These are phyloP conservation scores for Helostoma temminkii DNA, from an alignment of 2,797 vertebrate genomes.

Conservation along the genomic window DNA sequence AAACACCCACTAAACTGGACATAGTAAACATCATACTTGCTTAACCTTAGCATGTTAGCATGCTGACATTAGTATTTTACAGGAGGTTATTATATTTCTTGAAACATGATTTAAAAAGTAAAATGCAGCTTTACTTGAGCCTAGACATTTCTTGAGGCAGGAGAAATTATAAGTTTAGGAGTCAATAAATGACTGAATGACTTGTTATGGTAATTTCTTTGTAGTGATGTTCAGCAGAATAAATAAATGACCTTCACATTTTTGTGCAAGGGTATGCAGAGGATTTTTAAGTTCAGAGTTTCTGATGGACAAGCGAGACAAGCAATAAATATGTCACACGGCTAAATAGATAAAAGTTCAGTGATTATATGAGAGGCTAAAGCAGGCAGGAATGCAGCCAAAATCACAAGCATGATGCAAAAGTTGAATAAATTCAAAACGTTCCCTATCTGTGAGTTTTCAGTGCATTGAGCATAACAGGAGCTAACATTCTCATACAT, in stretches of 20 bases:
- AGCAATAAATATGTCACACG: conserved; percentile 74
- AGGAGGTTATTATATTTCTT: no score
- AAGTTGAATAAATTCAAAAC: conserved; percentile 61
- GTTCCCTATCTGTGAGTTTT: conserved; percentile 52
- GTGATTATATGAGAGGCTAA: conserved; percentile 62
- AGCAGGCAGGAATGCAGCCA: conserved; percentile 72
- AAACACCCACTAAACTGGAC: no score
- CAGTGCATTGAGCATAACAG: conserved; percentile 61
- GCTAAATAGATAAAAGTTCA: conserved; percentile 66
- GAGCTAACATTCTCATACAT: conserved; percentile 71
- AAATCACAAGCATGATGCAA: conserved; percentile 70
- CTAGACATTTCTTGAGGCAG: neutral
- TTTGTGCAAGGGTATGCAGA: neutral
- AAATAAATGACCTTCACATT: neutral
- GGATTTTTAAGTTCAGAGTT: conserved; percentile 36
- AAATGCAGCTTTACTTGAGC: neutral
- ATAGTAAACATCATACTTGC: no score
- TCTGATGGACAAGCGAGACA: conserved; percentile 58
- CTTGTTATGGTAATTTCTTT: neutral
- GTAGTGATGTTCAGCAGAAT: neutral
- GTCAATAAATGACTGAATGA: neutral
- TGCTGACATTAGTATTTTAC: no score
- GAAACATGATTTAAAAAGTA: no score
- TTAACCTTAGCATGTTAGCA: no score
- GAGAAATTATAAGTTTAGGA: neutral